These are phyloP conservation scores for Protosalanx chinensis DNA, from an alignment of 2,797 vertebrate genomes.

Conservation along the genomic window DNA sequence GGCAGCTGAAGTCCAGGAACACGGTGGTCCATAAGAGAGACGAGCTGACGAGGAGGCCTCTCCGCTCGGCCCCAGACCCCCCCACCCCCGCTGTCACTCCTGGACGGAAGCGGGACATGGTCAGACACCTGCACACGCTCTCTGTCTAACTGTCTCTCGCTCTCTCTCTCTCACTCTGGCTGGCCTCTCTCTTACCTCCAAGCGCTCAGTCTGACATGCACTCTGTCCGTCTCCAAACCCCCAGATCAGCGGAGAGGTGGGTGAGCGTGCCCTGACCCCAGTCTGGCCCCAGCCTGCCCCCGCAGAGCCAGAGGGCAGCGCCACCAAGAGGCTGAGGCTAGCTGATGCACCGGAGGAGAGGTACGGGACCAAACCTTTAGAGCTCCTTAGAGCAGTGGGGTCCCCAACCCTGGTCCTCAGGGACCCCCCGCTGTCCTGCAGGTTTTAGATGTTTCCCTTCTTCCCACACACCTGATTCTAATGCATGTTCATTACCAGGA, in stretches of 20 bases:
- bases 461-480: no score
- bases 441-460: no score
- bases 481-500: no score
- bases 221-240: no score
- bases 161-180: no score
- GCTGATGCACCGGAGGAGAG: not conserved
- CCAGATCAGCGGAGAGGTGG: conserved; percentile 64
- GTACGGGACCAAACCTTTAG: not conserved
- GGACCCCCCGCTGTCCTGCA: no score
- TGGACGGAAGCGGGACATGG: conserved; percentile 70
- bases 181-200: no score
- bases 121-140: conserved; percentile 34
- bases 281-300: conserved; percentile 58
- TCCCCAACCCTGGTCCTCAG: no score
- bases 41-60: conserved; percentile 42
- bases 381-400: no score
- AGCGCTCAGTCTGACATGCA: not conserved
- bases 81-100: conserved; percentile 42
- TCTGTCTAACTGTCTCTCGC: no score
- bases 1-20: conserved; percentile 62
- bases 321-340: conserved; percentile 70
- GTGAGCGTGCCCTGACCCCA: conserved; percentile 50
- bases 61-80: conserved; percentile 47
- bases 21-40: conserved; percentile 55
- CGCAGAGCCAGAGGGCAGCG: conserved; percentile 60